These are phyloP conservation scores for Palythoa grandiflora DNA, from an alignment of 92 coral and sea anemone genomes.

Conservation along the genomic window DNA sequence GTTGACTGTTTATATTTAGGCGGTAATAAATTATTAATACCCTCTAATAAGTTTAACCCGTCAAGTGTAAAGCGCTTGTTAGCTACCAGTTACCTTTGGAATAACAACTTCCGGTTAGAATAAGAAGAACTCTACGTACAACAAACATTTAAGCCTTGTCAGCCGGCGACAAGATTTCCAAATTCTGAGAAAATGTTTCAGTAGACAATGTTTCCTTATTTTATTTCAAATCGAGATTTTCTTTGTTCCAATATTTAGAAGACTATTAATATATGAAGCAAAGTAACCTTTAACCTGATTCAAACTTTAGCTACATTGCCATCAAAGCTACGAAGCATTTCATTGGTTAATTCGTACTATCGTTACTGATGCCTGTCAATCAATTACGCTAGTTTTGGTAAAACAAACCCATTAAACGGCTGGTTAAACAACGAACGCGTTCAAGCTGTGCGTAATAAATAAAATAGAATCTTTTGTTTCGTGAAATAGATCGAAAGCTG, in stretches of 20 bases:
- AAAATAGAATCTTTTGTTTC: neutral
- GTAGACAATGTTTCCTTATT: neutral
- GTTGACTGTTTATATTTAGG: constrained; percentile 35
- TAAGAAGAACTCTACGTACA: neutral
- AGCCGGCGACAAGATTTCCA: neutral
- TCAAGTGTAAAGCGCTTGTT: constrained; percentile 33
- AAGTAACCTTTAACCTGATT: neutral
- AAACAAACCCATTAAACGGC: constrained; percentile 20
- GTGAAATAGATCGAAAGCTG: neutral
- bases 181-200: neutral
- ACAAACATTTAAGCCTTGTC: neutral
- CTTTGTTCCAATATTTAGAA: neutral
- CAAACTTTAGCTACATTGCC: neutral
- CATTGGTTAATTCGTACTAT: neutral
- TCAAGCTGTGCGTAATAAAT: constrained; percentile 16
- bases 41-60: constrained; percentile 63
- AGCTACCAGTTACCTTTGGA: constrained; percentile 35
- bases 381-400: neutral
- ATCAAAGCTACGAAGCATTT: neutral
- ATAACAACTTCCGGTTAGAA: constrained; percentile 1
- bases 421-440: constrained; percentile 13
- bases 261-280: neutral
- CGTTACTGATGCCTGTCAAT: neutral
- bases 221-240: neutral
- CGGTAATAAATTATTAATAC: constrained; percentile 50